Percentiles rank a stretch among this genome's conserved stretches.
Conservation (phyloP, 2,888 invertebrate genomes). For the Timema podura region DNA sequence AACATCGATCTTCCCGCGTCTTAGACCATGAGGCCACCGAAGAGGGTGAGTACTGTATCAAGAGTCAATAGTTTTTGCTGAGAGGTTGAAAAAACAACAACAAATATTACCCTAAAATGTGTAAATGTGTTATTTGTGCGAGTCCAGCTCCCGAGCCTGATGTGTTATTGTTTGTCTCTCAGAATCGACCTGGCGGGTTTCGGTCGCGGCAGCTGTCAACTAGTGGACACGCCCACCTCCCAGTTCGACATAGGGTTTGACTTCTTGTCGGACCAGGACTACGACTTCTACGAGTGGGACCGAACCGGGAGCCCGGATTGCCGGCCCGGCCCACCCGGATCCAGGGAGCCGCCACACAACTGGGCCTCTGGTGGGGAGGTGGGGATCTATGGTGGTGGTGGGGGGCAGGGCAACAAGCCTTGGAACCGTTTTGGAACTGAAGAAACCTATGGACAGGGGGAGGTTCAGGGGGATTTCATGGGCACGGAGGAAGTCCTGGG, state of each 20-base stretch:
- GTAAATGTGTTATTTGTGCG: too few species aligned
- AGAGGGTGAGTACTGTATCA: too few species aligned
- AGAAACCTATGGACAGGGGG: slow-evolving; percentile 4
- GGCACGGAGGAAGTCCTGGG: slow-evolving; percentile 1
- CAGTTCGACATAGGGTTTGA: slow-evolving; percentile 62
- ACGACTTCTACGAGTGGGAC: slow-evolving; percentile 76
- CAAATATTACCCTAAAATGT: too few species aligned
- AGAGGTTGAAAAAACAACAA: too few species aligned
- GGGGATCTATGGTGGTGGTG: slow-evolving; percentile 1
- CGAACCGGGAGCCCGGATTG: slow-evolving; percentile 53
- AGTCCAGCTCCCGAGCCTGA: background rate
- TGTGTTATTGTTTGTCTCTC: slow-evolving; percentile 2
- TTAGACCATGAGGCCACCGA: too few species aligned
- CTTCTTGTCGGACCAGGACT: slow-evolving; percentile 64
- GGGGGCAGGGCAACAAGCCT: background rate
- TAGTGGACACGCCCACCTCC: slow-evolving; percentile 66
- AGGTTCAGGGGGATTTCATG: slow-evolving; percentile 18
- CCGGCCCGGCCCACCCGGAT: slow-evolving; percentile 3
- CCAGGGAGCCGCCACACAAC: background rate
- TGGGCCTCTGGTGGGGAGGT: slow-evolving; percentile 46
- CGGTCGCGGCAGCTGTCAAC: slow-evolving; percentile 72
- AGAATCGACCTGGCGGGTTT: slow-evolving; percentile 25
- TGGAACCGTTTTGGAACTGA: background rate
- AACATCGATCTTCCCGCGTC: too few species aligned
- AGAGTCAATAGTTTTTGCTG: too few species aligned